Evolutionary conservation across 2,888 invertebrate species (phyloP), one percentile per base, ranked within the genome.

Genomic region (Isotomurus palustris): DNA sequence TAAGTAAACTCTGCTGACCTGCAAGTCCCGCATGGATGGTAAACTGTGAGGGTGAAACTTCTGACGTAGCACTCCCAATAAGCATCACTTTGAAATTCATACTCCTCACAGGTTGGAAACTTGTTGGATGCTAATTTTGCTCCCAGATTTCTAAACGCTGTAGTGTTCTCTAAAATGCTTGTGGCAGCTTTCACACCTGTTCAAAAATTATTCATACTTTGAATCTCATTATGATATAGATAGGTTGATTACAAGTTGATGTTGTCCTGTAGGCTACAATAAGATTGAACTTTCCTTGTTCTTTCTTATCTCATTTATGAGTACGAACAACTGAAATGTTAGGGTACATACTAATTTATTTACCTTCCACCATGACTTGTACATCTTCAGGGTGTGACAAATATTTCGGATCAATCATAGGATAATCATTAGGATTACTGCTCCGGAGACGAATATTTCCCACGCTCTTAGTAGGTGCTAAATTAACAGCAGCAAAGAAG

Each of bases 331-430:
- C 5, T 48, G 10, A 17, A 41, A 48, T 5, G 27, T 28, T n/a
- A n/a, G 21, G 29, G 27, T 12, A 24, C 8, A 12, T 14, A 6
- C 12, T 22, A 22, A 38, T 38, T 32, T 32, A n/a, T 19, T n/a
- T 53, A 58, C 67, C 67, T 54, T 68, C 68, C 12, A 61, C 29
- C 63, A 68, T 67, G 24, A 59, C 59, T 32, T 44, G 48, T 8
- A 69, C 59, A 53, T 69, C 71, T 32, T 64, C 60, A 3, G 54
- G 8, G 41, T 67, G 58, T n/a, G 60, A 53, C 1, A 70, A 45
- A 64, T 80, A 80, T 68, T 78, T 79, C 19, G 79, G 77, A 58
- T 79, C 75, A 52, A 80, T 75, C n/a, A 73, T 65, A 1, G 79
- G 80, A 58, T 75, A 74, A 0, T 75, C 72, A 27, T 72, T 68